Evolutionary conservation across 1,140 invertebrate genomes (phyloP), one percentile per base, ranked within the genome.

Genomic region (Sarcophaga peregrina): DNA sequence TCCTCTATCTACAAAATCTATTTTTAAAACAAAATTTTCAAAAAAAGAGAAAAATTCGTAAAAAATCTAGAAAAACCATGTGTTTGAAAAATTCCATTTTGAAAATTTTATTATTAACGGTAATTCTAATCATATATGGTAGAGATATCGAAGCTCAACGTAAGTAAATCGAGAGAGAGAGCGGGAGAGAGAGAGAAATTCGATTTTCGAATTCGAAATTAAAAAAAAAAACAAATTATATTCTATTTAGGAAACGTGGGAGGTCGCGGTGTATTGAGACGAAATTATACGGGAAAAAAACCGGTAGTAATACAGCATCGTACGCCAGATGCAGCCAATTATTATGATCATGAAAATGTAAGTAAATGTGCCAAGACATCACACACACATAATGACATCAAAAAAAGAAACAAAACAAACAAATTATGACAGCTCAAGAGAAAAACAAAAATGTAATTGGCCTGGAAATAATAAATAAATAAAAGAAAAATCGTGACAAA

Each of bases 321-420:
- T 82, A 94, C 93, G 87, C 93, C 93, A 47, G 93, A 93, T 80
- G 92, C 93, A 20, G 92, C 92, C 15, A 93, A 92, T 86, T 95
- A 95, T 88, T 95, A 95, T 84, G 93, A 94, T 84, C 93, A 95
- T 86, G 94, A 95, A 90, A 94, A 95, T 87, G 94, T 95, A 90
- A 93, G 92, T 92, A 45, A 13, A 9, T 52, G 52, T 17, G 50
- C 50, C 50, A 52, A 13, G 8, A 9, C 50, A 52, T 3, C 25
- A 52, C 8, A 13, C 9, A 13, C 1, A 52, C 6, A 52, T 15
- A 81, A 62, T 58, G 25, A 25, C 9, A 6, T 68, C 11, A 5
- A 62, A 62, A 20, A 13, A 15, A 52, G 50, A 13, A 13, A 11
- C 48, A 50, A 17, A 37, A 25, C 17, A 8, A 37, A 37, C 25